phyloP scores from a whole-genome alignment of 2,797 vertebrate genomes.

The Myotis myotis region DNA sequence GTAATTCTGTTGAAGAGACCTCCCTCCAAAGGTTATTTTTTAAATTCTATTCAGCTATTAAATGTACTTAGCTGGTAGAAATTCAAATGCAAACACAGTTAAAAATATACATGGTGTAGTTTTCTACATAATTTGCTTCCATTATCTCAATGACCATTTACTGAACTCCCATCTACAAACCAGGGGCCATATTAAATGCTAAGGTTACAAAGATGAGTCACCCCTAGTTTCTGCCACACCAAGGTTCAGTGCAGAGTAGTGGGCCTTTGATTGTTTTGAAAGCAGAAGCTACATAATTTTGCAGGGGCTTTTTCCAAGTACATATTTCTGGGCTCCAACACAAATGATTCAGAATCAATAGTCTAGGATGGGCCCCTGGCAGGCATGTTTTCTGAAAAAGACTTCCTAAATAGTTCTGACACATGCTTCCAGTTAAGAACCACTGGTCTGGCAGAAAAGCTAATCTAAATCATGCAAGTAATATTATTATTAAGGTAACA shows the following conservation, averaged over 20 bases:
- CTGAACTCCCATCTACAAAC: background rate
- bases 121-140: slow-evolving; percentile 9
- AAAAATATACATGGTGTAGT: background rate
- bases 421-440: slow-evolving; percentile 8
- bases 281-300: background rate
- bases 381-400: background rate
- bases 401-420: background rate
- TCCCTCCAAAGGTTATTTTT: slow-evolving; percentile 1
- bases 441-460: background rate
- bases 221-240: background rate
- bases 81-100: background rate
- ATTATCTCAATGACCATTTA: background rate
- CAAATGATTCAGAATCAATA: background rate
- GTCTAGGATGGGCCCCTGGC: background rate
- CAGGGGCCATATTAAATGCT: background rate
- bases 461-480: background rate
- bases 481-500: background rate
- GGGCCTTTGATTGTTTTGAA: background rate
- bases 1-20: background rate
- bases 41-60: slow-evolving; percentile 19
- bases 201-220: background rate
- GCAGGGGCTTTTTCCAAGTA: background rate
- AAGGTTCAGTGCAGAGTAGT: background rate
- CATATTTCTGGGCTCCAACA: background rate
- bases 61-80: background rate